Evolutionary conservation across 2,888 invertebrate species (phyloP).

Genomic region (Carabus problematicus): DNA sequence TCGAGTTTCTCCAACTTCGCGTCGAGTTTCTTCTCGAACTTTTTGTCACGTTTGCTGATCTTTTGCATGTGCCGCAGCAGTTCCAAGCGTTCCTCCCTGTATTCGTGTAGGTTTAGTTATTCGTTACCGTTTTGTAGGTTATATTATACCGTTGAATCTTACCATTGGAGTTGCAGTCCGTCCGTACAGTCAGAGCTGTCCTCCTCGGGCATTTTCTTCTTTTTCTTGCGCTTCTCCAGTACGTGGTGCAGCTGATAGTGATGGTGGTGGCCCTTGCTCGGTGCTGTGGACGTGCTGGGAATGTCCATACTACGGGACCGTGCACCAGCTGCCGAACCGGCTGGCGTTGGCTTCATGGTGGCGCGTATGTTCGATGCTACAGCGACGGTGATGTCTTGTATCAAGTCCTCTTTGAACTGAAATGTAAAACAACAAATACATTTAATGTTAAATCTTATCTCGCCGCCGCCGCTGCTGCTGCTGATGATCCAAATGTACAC

Average conservation of each 20-base stretch:
- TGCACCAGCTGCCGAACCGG: not conserved
- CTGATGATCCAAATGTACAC: not conserved
- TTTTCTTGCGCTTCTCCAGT: conserved; percentile 36
- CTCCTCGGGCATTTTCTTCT: conserved; percentile 41
- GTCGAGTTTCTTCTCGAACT: conserved; percentile 55
- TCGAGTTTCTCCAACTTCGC: conserved; percentile 58
- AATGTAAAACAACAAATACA: not conserved
- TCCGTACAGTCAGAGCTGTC: conserved; percentile 40
- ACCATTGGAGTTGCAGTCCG: conserved; percentile 37
- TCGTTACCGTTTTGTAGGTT: not conserved
- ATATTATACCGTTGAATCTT: conserved; percentile 1
- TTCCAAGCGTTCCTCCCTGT: conserved; percentile 34
- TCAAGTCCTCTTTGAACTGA: conserved; percentile 55
- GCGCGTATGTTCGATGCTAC: conserved; percentile 42
- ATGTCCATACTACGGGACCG: not conserved
- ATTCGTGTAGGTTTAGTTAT: not conserved
- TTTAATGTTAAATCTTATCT: not conserved
- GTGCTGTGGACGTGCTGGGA: not conserved
- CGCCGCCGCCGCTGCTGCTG: not conserved
- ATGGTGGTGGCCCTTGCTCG: conserved; percentile 26
- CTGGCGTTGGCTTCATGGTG: not conserved
- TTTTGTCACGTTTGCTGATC: conserved; percentile 44
- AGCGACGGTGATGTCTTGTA: conserved; percentile 52
- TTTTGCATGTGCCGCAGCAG: conserved; percentile 40
- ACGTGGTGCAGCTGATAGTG: conserved; percentile 32